Percentiles rank a stretch among this genome's conserved stretches.
phyloP scores from a whole-genome alignment of 2,888 invertebrate species.

The Yponomeuta sedellus region DNA sequence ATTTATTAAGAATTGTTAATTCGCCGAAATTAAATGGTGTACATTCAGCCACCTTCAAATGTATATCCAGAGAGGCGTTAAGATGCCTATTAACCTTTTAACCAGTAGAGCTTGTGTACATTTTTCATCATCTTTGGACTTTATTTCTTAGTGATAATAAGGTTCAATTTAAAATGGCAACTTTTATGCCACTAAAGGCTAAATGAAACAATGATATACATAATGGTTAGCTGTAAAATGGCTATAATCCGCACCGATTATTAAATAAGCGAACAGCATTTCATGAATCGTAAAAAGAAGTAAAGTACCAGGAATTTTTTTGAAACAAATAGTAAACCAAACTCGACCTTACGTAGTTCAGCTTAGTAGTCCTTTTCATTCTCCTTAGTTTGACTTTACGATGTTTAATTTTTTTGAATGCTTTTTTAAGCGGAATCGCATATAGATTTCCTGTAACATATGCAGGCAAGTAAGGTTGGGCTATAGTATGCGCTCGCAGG shows the following conservation, averaged over 20 bases:
- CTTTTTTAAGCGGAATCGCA: background rate
- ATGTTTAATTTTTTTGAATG: background rate
- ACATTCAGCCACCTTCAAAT: background rate
- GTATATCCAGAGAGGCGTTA: background rate
- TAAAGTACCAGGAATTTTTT: background rate
- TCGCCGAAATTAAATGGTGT: background rate
- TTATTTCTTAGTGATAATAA: too few species aligned
- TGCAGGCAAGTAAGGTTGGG: background rate
- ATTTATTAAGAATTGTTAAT: background rate
- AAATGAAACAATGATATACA: too few species aligned
- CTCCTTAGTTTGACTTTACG: background rate
- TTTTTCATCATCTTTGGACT: too few species aligned
- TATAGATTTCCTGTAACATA: background rate
- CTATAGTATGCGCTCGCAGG: background rate
- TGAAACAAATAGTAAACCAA: background rate
- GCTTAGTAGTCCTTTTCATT: background rate
- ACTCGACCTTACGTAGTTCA: background rate
- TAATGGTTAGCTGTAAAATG: too few species aligned
- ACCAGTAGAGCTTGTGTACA: too few species aligned
- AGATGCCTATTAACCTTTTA: too few species aligned
- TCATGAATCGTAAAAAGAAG: constrained; percentile 4
- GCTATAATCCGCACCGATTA: background rate
- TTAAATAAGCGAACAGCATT: background rate
- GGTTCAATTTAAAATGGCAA: too few species aligned
- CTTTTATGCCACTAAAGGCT: too few species aligned